Evolutionary conservation across 2,113 vertebrate genomes (phyloP).

Genomic region (Coptodon rendalli): DNA sequence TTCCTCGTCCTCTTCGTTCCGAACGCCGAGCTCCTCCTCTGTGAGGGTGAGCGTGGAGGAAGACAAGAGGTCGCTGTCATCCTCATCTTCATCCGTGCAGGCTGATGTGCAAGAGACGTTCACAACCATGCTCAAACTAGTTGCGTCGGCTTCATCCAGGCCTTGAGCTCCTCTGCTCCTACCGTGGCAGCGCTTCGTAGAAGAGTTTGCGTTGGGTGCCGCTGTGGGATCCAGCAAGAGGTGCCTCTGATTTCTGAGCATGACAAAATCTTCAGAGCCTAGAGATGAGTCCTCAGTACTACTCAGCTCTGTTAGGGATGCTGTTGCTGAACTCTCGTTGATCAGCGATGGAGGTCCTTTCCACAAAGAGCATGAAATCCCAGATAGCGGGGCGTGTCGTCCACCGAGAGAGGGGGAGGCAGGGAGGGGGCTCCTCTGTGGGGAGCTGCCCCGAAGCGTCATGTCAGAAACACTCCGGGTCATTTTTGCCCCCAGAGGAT

Average conservation of each 20-base stretch:
- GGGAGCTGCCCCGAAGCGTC: constrained; percentile 80
- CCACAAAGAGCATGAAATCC: constrained; percentile 53
- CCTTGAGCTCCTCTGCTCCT: background rate
- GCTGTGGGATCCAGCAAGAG: constrained; percentile 46
- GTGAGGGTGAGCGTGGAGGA: constrained; percentile 96
- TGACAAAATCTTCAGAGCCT: constrained; percentile 84
- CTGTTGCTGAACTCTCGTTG: constrained; percentile 80
- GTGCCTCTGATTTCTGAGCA: constrained; percentile 74
- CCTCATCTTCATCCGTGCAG: constrained; percentile 92
- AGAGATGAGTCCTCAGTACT: constrained; percentile 89
- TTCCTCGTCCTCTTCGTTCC: constrained; percentile 85
- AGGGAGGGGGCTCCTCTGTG: constrained; percentile 61
- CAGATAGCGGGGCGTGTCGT: constrained; percentile 1
- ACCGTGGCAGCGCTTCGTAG: constrained; percentile 75
- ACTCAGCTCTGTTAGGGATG: constrained; percentile 88
- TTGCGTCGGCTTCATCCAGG: constrained; percentile 68
- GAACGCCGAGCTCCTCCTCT: constrained; percentile 89
- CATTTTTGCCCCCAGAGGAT: constrained; percentile 82
- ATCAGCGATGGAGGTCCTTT: constrained; percentile 76
- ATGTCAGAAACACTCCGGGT: constrained; percentile 93
- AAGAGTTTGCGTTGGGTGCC: constrained; percentile 77
- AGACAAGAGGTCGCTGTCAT: constrained; percentile 94
- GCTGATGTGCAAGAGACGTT: constrained; percentile 94
- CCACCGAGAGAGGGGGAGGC: constrained; percentile 40
- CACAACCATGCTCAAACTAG: constrained; percentile 95